Conservation (phyloP, 53 echinoderm and acorn worm genomes). For the Patiria pectinifera region DNA sequence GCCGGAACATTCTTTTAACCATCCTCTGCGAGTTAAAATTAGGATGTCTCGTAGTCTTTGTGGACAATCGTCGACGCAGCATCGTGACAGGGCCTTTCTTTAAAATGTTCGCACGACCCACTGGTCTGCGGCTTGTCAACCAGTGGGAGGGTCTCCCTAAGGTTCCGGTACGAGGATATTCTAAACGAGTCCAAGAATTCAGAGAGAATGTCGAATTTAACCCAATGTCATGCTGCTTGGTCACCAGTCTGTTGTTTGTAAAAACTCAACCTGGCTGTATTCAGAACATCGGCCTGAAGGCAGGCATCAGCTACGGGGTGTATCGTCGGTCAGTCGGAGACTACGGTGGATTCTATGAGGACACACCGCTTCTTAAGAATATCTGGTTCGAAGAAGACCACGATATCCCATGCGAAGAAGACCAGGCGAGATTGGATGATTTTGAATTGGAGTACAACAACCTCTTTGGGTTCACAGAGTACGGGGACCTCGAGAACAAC, state of each 20-base stretch:
- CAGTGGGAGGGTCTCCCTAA: not conserved
- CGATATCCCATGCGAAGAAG: no score
- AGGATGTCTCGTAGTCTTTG: not conserved
- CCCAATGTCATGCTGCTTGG: not conserved
- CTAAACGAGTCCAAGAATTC: not conserved
- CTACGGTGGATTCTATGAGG: constrained; percentile 1
- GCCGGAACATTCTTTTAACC: not conserved
- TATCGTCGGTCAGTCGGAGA: not conserved
- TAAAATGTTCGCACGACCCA: not conserved
- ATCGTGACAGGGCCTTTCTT: not conserved
- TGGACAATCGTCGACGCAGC: not conserved
- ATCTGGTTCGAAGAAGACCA: not conserved
- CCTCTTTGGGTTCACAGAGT: not conserved
- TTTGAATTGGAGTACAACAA: not conserved
- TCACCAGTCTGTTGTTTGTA: not conserved
- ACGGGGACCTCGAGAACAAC: not conserved
- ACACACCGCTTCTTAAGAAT: not conserved
- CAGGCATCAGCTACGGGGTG: not conserved
- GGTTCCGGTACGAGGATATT: constrained; percentile 1
- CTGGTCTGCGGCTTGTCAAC: not conserved
- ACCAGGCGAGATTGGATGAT: not conserved
- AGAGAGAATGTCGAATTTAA: not conserved
- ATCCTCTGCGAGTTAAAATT: constrained; percentile 14
- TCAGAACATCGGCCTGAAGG: not conserved
- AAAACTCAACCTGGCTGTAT: constrained; percentile 7